Base-by-base conservation (phyloP, 2,888 invertebrate genomes). In the Agriopis leucophaearia region DNA sequence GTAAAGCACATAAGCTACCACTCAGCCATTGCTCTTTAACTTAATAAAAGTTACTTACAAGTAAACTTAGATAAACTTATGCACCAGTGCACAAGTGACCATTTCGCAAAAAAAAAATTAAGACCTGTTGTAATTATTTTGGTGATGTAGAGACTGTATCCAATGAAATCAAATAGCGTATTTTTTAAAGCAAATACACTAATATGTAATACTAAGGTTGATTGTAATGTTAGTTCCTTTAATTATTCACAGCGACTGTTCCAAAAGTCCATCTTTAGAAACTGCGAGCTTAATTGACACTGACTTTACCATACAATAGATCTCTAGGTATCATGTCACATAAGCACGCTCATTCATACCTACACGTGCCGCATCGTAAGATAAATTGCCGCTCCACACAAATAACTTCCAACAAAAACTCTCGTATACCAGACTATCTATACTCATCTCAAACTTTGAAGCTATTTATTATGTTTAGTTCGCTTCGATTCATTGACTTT, bases 391-490 rank as follows among this genome's bases (percentile, higher is more conserved):
- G 83, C 82, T 76, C 84, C 85, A 89, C 86, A 91, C 90, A 91
- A 91, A 92, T 91, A 91, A 88, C 88, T 86, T 78, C 83, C 78
- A 84, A 82, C 86, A 90, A 88, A 90, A 87, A 86, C 81, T 83
- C 79, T 81, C 82, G 77, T 85, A 81, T 79, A 83, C 74, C 71
- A 58, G 67, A 77, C 77, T 83, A 84, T 84, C 84, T 84, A 81
- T 80, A 83, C 83, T 82, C 81, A 87, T 89, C 88, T 86, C 83
- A 81, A 78, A 81, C 86, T 64, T 64, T 60, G 40, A 63, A 54
- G 85, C 82, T 81, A 89, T 93, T 93, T 94, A 92, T 93, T 92
- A 91, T 90, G 89, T 90, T 88, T 89, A 85, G 87, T 85, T 85
- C 84, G 87, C 85, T 87, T 81, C 89, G 86, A 90, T 87, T 89